Percentiles rank a stretch among this genome's conserved stretches.
Conservation (phyloP, 2,888 invertebrate genomes). For the Harpalus rubripes region DNA sequence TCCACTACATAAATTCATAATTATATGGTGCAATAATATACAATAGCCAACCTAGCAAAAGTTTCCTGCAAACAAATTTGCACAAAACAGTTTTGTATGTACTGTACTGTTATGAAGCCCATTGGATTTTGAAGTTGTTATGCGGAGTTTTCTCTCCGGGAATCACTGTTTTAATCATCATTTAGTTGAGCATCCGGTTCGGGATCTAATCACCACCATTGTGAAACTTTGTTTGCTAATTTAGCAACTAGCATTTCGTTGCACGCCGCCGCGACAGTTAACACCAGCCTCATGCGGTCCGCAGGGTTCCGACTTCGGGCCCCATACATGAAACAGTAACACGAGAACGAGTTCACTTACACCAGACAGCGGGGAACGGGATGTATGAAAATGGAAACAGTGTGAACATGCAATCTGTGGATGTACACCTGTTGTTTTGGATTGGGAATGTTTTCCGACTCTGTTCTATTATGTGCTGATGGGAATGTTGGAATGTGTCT, state of each 20-base stretch:
- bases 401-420: constrained; percentile 22
- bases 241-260: constrained; percentile 16
- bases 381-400: constrained; percentile 22
- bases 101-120: constrained; percentile 15
- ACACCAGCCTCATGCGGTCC: constrained; percentile 14
- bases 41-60: too few relatives aligned
- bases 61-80: too few relatives aligned
- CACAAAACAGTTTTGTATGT: constrained; percentile 24
- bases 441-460: constrained; percentile 18
- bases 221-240: constrained; percentile 54
- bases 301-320: constrained; percentile 18
- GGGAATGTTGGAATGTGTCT: background rate
- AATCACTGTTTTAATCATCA: constrained; percentile 57
- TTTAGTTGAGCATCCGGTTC: constrained; percentile 48
- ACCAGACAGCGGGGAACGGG: background rate
- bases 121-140: constrained; percentile 22
- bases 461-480: constrained; percentile 7
- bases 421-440: constrained; percentile 34
- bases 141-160: constrained; percentile 23
- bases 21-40: too few relatives aligned
- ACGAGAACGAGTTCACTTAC: constrained; percentile 8
- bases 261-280: constrained; percentile 1
- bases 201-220: constrained; percentile 44
- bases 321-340: constrained; percentile 28
- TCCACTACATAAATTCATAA: too few relatives aligned